These are phyloP conservation scores for Drosophila nasuta DNA, from an alignment of 1,140 invertebrate species.

Conservation along the genomic window DNA sequence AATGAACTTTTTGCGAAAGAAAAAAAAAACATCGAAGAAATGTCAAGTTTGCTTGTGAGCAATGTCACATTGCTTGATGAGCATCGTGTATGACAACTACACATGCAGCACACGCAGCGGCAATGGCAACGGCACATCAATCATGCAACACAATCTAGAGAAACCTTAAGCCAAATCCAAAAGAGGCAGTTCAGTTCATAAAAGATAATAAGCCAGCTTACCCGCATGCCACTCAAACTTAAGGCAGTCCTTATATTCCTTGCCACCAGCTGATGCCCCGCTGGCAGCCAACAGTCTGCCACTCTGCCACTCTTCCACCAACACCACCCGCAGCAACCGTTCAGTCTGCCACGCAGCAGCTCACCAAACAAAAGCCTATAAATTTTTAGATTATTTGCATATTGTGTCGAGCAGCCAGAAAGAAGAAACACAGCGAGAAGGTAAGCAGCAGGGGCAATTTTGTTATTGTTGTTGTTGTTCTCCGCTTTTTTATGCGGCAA, in stretches of 20 bases:
- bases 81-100: slow-evolving; percentile 32
- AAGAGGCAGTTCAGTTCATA: slow-evolving; percentile 62
- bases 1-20: slow-evolving; percentile 45
- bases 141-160: slow-evolving; percentile 59
- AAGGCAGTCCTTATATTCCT: slow-evolving; percentile 21
- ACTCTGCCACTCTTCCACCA: neutral
- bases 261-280: slow-evolving; percentile 38
- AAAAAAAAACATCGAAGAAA: slow-evolving; percentile 43
- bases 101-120: slow-evolving; percentile 48
- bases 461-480: neutral
- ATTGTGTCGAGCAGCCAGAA: slow-evolving; percentile 50
- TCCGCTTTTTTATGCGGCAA: neutral
- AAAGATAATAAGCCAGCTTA: slow-evolving; percentile 80
- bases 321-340: neutral
- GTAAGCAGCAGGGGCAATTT: neutral
- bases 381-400: slow-evolving; percentile 83
- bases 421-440: neutral
- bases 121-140: slow-evolving; percentile 47
- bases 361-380: slow-evolving; percentile 70
- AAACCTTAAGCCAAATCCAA: slow-evolving; percentile 58
- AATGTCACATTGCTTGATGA: slow-evolving; percentile 18
- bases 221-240: slow-evolving; percentile 70
- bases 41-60: slow-evolving; percentile 70
- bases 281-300: slow-evolving; percentile 3
- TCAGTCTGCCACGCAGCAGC: slow-evolving; percentile 29